Evolutionary conservation across 2,888 invertebrate species (phyloP), one percentile per base, ranked within the genome.

Genomic region (Epistrophella euchroma): DNA sequence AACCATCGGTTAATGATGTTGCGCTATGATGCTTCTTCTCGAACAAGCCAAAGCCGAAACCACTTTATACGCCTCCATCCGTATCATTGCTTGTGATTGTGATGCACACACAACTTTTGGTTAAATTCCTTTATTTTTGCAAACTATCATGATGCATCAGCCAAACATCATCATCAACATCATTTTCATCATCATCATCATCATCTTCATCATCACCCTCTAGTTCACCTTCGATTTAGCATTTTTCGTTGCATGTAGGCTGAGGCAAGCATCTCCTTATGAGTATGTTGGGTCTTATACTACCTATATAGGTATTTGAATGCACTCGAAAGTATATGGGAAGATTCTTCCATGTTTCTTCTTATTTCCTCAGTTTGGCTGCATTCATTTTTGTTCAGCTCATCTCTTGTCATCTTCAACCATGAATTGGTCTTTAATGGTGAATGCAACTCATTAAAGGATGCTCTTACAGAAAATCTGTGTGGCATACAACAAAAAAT

Each of bases 351-450:
- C 17, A 37, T 15, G 17, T 47, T 40, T 55, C 60, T 55, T 62
- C 13, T 28, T 35, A 22, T 37, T 47, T 25, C 19, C 22, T 28
- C 43, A 22, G 32, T 47, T 64, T 32, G 64, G 22, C 13, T 40
- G 56, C 55, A 71, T 56, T 68, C 37, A 68, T 35, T 22, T 68
- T 68, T 70, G n/a, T 45, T 17, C 45, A 60, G 43, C 45, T 52
- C 62, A 52, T 75, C 71, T 75, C 64, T 45, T 64, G 77, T 76
- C 82, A 82, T 86, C 82, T 74, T 82, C 71, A 81, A 73, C 82
- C 82, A 71, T 86, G 86, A 86, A 86, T 86, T 82, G 86, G 86
- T 78, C 73, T 86, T 86, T 78, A 86, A 86, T 86, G 86, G 77
- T 78, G 86, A 86, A 86, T 86, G 81, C 64, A 77, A 74, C 77